Base-by-base conservation (phyloP, 2,888 invertebrate genomes). In the Hypomecis punctinalis region DNA sequence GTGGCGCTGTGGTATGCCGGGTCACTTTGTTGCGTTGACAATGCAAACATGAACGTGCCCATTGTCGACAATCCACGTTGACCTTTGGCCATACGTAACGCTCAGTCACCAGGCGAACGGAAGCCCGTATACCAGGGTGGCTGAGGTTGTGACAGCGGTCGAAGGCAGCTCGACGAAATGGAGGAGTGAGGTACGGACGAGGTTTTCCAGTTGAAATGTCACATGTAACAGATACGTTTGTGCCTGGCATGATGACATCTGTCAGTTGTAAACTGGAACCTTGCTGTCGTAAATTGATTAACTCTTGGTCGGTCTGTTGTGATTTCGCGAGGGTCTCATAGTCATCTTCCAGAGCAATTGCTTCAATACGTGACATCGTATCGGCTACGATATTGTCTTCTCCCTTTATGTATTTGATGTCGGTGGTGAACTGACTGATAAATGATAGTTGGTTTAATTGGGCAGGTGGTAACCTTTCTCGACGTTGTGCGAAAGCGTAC, bases 381-480 rank as follows among this genome's bases (percentile, higher is more conserved):
- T 78, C 78, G 0, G 77, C 77, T 0, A 76, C 76, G 0, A 74
- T 23, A 52, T 79, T 77, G 3, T 75, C 73, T 0, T 45, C 39
- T 0, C 76, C 75, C n/a, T 59, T 63, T 0, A 76, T 60, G 23
- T 74, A 67, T 5, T 0, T 6, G 5, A 76, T 69, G n/a, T 76
- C 75, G 0, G 76, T 77, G 0, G 76, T 73, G 33, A 76, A 77
- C 64, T 75, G 70, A 1, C 53, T 40, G 0, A 76, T 76, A 39
- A 74, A 78, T n/a, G 9, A 9, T 1, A 0, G 66, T 54, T 3
- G 61, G 42, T 75, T 76, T 0, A 47, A 1, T 0, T 78, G 78
- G 23, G 23, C 23, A 23, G 23, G 23, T 23, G 23, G 23, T 3
- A 23, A 23, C 23, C 23, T 23, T 23, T 23, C 23, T 23, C 23